phyloP scores from a whole-genome alignment of 2,888 invertebrate genomes.

The Hylaea fasciaria region DNA sequence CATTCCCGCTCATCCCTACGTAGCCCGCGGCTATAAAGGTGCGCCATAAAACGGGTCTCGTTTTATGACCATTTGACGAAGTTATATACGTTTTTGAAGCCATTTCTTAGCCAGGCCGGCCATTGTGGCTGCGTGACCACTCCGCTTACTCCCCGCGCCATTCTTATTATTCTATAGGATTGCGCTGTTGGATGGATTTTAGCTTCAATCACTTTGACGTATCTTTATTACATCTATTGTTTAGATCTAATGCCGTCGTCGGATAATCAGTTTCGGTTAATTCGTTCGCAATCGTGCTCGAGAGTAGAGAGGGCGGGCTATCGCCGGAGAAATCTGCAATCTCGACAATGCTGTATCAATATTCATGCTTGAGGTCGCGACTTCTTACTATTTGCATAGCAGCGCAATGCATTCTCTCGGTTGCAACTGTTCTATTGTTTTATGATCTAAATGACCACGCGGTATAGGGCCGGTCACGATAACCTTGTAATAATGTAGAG shows the following conservation, averaged over 20 bases:
- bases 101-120: constrained; percentile 72
- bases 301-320: constrained; percentile 71
- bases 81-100: constrained; percentile 80
- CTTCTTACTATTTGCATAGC: constrained; percentile 81
- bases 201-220: constrained; percentile 51
- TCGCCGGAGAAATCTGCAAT: constrained; percentile 76
- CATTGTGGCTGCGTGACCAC: constrained; percentile 76
- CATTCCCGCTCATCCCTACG: constrained; percentile 73
- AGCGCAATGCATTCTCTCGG: constrained; percentile 78
- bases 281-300: constrained; percentile 76
- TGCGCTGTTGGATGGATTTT: constrained; percentile 59
- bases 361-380: constrained; percentile 83
- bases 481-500: constrained; percentile 72
- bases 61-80: constrained; percentile 83
- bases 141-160: constrained; percentile 58
- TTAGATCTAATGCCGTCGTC: constrained; percentile 62
- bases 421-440: constrained; percentile 83
- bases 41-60: constrained; percentile 80
- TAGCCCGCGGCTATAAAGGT: constrained; percentile 79
- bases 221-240: constrained; percentile 48
- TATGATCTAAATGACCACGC: constrained; percentile 84
- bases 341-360: constrained; percentile 83
- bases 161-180: constrained; percentile 67
- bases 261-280: constrained; percentile 70
- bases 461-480: constrained; percentile 80